Evolutionary conservation across 1,140 invertebrate species (phyloP).

Genomic region (Solenopsis fugax): DNA sequence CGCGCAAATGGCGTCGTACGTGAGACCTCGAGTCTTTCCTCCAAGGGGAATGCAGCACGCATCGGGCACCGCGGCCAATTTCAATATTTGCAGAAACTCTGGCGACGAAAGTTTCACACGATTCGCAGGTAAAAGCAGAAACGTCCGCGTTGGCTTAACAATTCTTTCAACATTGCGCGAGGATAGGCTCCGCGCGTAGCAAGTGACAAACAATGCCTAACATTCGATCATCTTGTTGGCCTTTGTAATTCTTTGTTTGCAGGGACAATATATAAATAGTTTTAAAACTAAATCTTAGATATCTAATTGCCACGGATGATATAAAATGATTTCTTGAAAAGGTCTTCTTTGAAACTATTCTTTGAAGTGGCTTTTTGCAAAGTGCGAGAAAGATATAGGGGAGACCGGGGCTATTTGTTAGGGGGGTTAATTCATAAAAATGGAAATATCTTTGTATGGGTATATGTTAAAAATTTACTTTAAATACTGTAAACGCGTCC

Average conservation of each 20-base stretch:
- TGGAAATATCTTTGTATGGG: too few species aligned
- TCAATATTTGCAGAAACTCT: conserved; percentile 79
- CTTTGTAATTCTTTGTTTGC: neutral
- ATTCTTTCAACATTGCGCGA: conserved; percentile 63
- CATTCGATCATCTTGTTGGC: conserved; percentile 26
- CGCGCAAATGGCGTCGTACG: conserved; percentile 49
- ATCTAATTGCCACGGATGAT: neutral
- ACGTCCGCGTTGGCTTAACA: conserved; percentile 74
- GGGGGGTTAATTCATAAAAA: too few species aligned
- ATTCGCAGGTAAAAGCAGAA: conserved; percentile 76
- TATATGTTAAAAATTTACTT: too few species aligned
- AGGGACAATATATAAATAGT: neutral
- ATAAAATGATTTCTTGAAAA: neutral
- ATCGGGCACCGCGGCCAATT: conserved; percentile 73
- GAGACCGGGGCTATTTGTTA: too few species aligned
- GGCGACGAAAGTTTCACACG: conserved; percentile 69
- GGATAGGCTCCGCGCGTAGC: conserved; percentile 46
- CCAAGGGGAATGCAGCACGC: conserved; percentile 70
- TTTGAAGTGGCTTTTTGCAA: neutral
- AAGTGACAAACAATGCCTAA: conserved; percentile 41
- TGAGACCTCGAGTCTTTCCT: conserved; percentile 51
- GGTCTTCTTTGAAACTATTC: neutral
- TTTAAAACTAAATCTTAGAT: neutral
- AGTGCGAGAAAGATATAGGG: neutral
- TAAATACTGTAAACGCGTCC: too few species aligned